A percentile compares a stretch with the other conserved stretches of the same genome.
phyloP scores from a whole-genome alignment of 2,113 vertebrate genomes.

The Lipotes vexillifer region DNA sequence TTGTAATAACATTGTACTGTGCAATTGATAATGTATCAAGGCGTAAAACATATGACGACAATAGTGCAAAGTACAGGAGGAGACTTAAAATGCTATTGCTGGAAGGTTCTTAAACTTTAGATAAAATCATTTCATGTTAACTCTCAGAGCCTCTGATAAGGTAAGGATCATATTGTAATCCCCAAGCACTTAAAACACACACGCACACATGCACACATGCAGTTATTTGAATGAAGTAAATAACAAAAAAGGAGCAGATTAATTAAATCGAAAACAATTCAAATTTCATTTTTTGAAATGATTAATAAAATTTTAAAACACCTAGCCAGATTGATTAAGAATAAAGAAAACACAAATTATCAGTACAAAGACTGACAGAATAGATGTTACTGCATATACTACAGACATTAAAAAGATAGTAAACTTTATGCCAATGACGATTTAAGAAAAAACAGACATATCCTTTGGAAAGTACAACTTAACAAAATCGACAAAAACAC shows the following conservation, averaged over 20 bases:
- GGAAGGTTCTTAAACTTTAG: rapidly evolving
- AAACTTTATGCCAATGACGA: neutral
- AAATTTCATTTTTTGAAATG: neutral
- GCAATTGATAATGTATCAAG: rapidly evolving
- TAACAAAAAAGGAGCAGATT: neutral
- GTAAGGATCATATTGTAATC: neutral
- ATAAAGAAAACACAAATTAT: neutral
- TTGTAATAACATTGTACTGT: rapidly evolving
- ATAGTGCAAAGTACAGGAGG: rapidly evolving
- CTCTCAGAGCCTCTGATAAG: neutral
- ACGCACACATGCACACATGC: neutral
- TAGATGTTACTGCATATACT: neutral
- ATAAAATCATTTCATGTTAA: neutral
- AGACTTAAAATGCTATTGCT: rapidly evolving
- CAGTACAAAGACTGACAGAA: neutral
- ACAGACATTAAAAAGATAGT: neutral
- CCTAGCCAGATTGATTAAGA: neutral
- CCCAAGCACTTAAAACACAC: neutral
- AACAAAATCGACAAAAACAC: neutral
- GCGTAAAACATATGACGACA: rapidly evolving
- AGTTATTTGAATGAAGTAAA: neutral
- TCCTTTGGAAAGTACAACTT: neutral
- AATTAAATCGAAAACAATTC: neutral
- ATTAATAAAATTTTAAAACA: neutral
- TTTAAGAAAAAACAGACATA: neutral